Evolutionary conservation across 1,140 invertebrate genomes (phyloP), one percentile per base, ranked within the genome.

Genomic region (Drosophila triauraria): DNA sequence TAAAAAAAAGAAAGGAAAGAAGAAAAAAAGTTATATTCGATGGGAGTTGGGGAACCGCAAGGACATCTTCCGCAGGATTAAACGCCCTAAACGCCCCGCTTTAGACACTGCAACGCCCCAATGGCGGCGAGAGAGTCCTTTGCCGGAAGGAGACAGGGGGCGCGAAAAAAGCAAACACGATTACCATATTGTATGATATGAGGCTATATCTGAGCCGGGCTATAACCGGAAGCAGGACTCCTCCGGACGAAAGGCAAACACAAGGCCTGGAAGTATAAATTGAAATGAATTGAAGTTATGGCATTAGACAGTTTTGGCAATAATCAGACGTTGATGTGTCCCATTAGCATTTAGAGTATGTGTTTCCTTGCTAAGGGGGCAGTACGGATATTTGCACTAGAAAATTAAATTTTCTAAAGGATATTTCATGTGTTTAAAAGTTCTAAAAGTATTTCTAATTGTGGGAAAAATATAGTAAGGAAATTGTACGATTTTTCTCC

Each of bases 331-430:
- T 80, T 75, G 86, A 88, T 42, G 54, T 48, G 42, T 56, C 69
- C 44, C 72, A 92, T 92, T 92, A 92, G 87, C 91, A 92, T 92
- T 81, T 92, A 92, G 88, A 92, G 87, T 84, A 81, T 78, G 84
- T 85, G 91, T 83, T 50, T 2, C 17, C 40, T 38, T 43, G 4
- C 25, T 15, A 10, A 30, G 27, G 15, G 38, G 10, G 27, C 4
- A 1, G 17, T 27, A 8, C 6, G 43, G 32, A 17, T 17, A 67
- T 47, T 27, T 27, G 38, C 46, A 30, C 3, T 38, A 4, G n/a
- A 12, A 23, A 38, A 65, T 43, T 32, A 58, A 1, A 13, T 32
- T 9, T 13, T 2, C 42, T 7, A 35, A 50, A 27, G 15, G 27
- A 13, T 23, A 15, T 30, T 46, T 20, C 10, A 53, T 6, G 2